A percentile compares a stretch with the other conserved stretches of the same genome.
These are phyloP conservation scores for Drosophila infuscata DNA, from an alignment of 2,888 invertebrate species.

Conservation along the genomic window DNA sequence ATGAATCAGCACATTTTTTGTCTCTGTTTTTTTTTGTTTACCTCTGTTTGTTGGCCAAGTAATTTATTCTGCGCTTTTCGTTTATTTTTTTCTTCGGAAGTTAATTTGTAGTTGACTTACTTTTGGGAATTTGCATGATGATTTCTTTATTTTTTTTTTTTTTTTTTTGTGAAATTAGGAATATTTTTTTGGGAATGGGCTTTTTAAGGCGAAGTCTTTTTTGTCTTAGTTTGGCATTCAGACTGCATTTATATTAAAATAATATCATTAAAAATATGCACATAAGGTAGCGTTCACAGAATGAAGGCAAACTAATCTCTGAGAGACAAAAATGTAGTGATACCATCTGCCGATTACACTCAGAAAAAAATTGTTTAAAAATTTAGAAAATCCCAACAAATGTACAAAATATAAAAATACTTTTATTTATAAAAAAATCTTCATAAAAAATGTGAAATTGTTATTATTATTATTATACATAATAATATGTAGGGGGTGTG, in stretches of 20 bases:
- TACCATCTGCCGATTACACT: conserved; percentile 6
- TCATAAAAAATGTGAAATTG: fast-evolving
- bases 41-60: conserved; percentile 28
- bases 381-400: not conserved
- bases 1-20: conserved; percentile 48
- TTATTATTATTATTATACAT: no score
- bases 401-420: not conserved
- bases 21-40: conserved; percentile 10
- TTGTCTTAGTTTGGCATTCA: not conserved
- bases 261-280: not conserved
- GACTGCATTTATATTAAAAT: not conserved
- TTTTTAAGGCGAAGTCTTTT: not conserved
- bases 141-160: not conserved
- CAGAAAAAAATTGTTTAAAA: fast-evolving
- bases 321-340: not conserved
- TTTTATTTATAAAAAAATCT: fast-evolving
- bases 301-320: not conserved
- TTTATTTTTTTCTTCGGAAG: conserved; percentile 26
- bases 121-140: not conserved
- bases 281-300: not conserved
- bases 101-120: not conserved
- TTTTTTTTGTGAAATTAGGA: not conserved
- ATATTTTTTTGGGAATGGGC: not conserved
- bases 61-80: conserved; percentile 39
- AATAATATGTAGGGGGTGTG: no score